phyloP scores from a whole-genome alignment of 2,888 invertebrate species.

The Amiota mariae region DNA sequence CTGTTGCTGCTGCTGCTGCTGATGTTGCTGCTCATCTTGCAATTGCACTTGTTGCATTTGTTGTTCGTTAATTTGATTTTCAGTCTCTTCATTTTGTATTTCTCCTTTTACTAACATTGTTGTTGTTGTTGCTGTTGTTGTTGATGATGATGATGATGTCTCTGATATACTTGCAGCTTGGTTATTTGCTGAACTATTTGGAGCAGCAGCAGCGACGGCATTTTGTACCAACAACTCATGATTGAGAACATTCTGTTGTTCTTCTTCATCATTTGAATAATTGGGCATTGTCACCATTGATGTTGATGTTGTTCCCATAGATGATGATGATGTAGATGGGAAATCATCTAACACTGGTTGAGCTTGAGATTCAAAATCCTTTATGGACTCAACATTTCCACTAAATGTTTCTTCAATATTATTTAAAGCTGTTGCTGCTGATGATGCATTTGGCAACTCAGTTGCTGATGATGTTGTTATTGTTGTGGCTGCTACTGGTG shows the following conservation, averaged over 20 bases:
- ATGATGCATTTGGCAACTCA: constrained; percentile 14
- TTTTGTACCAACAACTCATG: constrained; percentile 48
- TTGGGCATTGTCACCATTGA: constrained; percentile 19
- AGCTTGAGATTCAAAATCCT: constrained; percentile 49
- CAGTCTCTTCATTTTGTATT: constrained; percentile 64
- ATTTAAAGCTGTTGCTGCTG: neutral
- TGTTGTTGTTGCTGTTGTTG: constrained; percentile 11
- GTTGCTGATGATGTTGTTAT: neutral
- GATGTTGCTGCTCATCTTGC: constrained; percentile 11
- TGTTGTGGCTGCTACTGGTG: neutral
- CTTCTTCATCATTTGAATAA: constrained; percentile 51
- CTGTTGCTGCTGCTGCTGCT: constrained; percentile 19
- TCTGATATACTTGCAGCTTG: neutral
- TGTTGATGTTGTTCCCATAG: neutral
- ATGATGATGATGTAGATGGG: neutral
- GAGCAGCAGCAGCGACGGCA: neutral
- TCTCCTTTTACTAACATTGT: neutral
- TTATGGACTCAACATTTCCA: constrained; percentile 32
- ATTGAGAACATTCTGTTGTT: constrained; percentile 63
- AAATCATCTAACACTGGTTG: constrained; percentile 38
- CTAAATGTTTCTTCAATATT: neutral
- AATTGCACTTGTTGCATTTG: constrained; percentile 39
- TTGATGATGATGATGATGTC: too few species aligned
- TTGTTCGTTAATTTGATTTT: constrained; percentile 69
- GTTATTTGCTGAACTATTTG: neutral